Evolutionary conservation across 2,113 vertebrate genomes (phyloP), one percentile per base, ranked within the genome.

Genomic region (Hassar affinis): DNA sequence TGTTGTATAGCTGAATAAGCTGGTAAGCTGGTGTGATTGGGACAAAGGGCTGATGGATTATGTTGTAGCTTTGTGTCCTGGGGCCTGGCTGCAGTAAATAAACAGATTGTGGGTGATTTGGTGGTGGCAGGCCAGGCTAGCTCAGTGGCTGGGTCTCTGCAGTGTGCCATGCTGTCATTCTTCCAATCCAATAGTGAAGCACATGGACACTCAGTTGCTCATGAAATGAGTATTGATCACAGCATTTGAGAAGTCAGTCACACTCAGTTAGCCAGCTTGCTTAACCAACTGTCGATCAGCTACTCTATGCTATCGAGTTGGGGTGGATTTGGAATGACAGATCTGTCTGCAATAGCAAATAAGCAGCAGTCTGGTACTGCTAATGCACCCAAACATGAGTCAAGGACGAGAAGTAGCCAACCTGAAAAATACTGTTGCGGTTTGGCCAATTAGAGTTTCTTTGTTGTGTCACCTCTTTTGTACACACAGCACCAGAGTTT

Each of bases 31-130:
- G 22, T 78, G 80, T 14, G 47, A 66, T 18, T 38, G 81, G 88
- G 90, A 94, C 93, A 94, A 94, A 93, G 89, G 86, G 86, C 89
- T 90, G 90, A 91, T 90, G 90, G 92, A 93, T 93, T 91, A 92
- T 84, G 84, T 83, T 87, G 88, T 89, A 87, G 85, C 87, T 87
- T 87, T 90, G 85, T 75, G 88, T 88, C 84, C 85, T 87, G 86
- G 47, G 87, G 90, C 88, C 69, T 20, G 1, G 69, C 84, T 89
- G 84, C 87, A 88, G 86, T 89, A 89, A 90, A 92, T 90, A 93
- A 90, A 92, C 90, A 91, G 80, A 57, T 49, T 52, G 54, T 11
- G 76, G 71, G 74, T 81, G 69, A 79, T 78, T 79, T 85, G 85
- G n/a, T 86, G 80, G 79, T 35, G 18, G 57, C 79, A 84, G 56